These are phyloP conservation scores for Autographa pulchrina DNA, from an alignment of 2,888 invertebrate species.

Conservation along the genomic window DNA sequence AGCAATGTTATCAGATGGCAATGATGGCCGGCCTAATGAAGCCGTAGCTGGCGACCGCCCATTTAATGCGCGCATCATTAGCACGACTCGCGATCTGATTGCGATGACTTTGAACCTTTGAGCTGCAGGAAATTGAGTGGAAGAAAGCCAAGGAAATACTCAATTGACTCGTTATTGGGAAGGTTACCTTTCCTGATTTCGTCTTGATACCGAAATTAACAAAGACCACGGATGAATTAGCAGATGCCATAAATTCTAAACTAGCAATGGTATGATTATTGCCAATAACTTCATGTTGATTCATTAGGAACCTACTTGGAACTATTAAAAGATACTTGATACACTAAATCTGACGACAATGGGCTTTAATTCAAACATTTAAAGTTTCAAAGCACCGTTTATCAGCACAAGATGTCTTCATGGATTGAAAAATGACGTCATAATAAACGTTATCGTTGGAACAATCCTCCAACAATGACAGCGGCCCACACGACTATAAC, in stretches of 20 bases:
- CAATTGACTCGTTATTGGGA: constrained; percentile 38
- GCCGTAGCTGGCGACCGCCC: constrained; percentile 63
- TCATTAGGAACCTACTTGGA: not conserved
- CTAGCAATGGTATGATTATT: too few relatives aligned
- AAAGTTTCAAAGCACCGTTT: constrained; percentile 31
- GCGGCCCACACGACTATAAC: constrained; percentile 61
- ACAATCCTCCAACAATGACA: constrained; percentile 56
- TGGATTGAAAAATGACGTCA: constrained; percentile 47
- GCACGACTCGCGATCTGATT: constrained; percentile 54
- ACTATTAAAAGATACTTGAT: not conserved
- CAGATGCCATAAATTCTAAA: not conserved
- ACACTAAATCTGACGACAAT: not conserved
- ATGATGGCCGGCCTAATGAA: constrained; percentile 69
- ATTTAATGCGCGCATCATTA: constrained; percentile 69
- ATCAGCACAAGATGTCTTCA: constrained; percentile 42
- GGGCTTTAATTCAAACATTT: constrained; percentile 12
- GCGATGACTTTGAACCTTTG: constrained; percentile 60
- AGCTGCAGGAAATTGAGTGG: constrained; percentile 32
- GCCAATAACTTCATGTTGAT: not conserved
- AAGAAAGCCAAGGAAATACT: constrained; percentile 28
- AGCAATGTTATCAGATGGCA: constrained; percentile 63
- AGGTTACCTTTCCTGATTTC: constrained; percentile 25
- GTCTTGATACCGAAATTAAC: constrained; percentile 13
- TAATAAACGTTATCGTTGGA: constrained; percentile 44
- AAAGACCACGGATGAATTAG: not conserved